phyloP scores from a whole-genome alignment of 2,797 vertebrate species.

The Macropodus opercularis region DNA sequence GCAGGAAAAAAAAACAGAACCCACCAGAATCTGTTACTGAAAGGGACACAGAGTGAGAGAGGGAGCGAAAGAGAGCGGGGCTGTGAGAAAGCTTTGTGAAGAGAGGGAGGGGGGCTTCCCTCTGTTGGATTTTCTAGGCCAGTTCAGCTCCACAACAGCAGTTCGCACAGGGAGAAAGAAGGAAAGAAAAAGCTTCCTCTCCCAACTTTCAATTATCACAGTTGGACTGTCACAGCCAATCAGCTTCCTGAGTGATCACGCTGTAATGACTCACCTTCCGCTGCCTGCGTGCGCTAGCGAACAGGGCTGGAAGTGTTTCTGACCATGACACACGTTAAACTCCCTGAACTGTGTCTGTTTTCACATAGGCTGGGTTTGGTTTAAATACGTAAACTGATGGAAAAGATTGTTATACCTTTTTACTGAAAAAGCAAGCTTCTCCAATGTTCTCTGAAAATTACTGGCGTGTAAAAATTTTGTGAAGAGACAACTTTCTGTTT shows the following conservation, averaged over 20 bases:
- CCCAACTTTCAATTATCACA: constrained; percentile 66
- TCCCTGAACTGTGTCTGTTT: constrained; percentile 5
- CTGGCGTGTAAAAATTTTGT: background rate
- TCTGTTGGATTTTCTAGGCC: constrained; percentile 67
- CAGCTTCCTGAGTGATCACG: constrained; percentile 44
- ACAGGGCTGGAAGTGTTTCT: constrained; percentile 14
- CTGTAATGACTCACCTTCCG: constrained; percentile 41
- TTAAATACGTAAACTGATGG: no score
- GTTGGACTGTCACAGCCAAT: constrained; percentile 70
- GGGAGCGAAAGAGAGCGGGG: constrained; percentile 61
- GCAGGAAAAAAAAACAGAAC: constrained; percentile 49
- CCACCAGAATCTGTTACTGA: constrained; percentile 74
- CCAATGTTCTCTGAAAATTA: background rate
- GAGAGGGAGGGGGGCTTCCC: constrained; percentile 51
- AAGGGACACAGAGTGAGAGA: constrained; percentile 58
- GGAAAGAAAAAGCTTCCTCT: constrained; percentile 37
- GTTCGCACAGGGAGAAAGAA: constrained; percentile 56
- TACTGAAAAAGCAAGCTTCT: constrained; percentile 5
- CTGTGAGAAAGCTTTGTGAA: constrained; percentile 60
- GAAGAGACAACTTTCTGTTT: background rate
- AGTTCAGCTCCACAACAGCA: constrained; percentile 58
- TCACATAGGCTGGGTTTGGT: constrained; percentile 5
- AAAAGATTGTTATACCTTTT: background rate
- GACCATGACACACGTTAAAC: constrained; percentile 16
- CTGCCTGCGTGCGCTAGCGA: constrained; percentile 20